Evolutionary conservation across 2,113 vertebrate genomes (phyloP).

Genomic region (Corvus hawaiiensis): DNA sequence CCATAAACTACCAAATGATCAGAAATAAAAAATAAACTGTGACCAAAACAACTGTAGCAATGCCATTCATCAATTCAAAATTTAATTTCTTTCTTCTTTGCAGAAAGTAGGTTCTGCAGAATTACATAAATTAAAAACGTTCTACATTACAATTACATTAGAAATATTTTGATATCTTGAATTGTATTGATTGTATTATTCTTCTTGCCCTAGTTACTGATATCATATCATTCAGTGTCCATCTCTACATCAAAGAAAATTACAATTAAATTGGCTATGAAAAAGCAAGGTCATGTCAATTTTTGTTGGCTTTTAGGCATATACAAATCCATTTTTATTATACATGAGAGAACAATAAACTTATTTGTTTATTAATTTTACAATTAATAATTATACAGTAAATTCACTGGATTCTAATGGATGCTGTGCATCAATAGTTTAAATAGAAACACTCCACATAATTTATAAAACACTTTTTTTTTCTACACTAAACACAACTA

Average conservation of each 20-base stretch:
- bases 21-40: neutral
- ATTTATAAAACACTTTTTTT: neutral
- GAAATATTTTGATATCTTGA: neutral
- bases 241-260: neutral
- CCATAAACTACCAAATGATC: neutral
- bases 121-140: neutral
- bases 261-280: neutral
- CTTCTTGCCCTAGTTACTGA: neutral
- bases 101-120: neutral
- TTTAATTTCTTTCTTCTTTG: neutral
- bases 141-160: neutral
- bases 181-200: neutral
- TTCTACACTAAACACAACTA: neutral
- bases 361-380: neutral
- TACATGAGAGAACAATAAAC: neutral
- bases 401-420: neutral
- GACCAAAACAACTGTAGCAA: neutral
- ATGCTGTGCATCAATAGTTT: neutral
- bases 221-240: neutral
- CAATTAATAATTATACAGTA: neutral
- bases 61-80: neutral
- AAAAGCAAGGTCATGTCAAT: neutral
- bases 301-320: neutral
- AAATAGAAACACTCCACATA: neutral
- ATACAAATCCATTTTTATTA: neutral